phyloP scores from a whole-genome alignment of 2,113 vertebrate species.

The Garra rufa region DNA sequence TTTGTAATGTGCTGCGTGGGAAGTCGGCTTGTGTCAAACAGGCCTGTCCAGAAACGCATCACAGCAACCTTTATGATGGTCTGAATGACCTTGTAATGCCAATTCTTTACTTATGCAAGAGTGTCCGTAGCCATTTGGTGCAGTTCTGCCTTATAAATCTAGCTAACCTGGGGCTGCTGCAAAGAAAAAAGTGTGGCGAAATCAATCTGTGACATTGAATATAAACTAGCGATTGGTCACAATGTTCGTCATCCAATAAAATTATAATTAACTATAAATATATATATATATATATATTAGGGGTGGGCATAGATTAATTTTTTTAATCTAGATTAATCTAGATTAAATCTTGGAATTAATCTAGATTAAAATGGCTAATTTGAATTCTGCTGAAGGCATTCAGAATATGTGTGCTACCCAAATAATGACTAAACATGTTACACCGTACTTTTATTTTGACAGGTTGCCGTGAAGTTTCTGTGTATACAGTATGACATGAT shows the following conservation, averaged over 20 bases:
- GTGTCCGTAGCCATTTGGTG: not conserved
- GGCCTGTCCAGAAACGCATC: not conserved
- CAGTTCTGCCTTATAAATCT: not conserved
- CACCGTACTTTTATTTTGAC: no score
- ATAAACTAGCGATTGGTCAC: not conserved
- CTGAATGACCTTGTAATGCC: not conserved
- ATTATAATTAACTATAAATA: not conserved
- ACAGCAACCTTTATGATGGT: not conserved
- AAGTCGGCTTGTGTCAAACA: not conserved
- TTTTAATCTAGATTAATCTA: no score
- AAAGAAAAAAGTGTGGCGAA: not conserved
- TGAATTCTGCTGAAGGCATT: no score
- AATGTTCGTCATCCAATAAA: not conserved
- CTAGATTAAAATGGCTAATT: no score
- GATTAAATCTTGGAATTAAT: no score
- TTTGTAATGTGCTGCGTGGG: constrained; percentile 17
- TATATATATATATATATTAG: no score
- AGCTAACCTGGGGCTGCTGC: not conserved
- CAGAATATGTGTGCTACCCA: no score
- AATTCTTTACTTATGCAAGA: constrained; percentile 13
- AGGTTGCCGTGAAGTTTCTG: no score
- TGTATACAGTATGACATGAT: no score
- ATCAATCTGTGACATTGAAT: not conserved
- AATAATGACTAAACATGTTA: no score
- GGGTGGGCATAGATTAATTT: no score